Percentiles rank a stretch among this genome's conserved stretches.
Evolutionary conservation across 1,140 invertebrate genomes (phyloP).

Genomic region (Drosophila santomea): DNA sequence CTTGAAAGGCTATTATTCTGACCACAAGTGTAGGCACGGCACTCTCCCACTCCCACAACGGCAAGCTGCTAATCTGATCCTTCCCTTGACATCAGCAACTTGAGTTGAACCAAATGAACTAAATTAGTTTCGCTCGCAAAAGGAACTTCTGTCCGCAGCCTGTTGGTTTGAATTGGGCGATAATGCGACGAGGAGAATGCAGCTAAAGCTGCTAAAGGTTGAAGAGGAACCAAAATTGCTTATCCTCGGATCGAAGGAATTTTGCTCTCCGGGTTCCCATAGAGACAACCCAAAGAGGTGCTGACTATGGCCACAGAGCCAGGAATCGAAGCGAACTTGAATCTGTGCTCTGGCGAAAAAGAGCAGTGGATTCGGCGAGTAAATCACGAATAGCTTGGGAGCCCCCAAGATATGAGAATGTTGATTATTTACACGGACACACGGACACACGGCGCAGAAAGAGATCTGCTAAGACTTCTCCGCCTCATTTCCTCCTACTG

Average conservation of each 20-base stretch:
- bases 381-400: slow-evolving; percentile 81
- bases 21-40: background rate
- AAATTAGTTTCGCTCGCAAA: slow-evolving; percentile 50
- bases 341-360: slow-evolving; percentile 1
- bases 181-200: background rate
- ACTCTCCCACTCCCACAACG: background rate
- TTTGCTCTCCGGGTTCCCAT: slow-evolving; percentile 60
- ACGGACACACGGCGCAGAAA: slow-evolving; percentile 44
- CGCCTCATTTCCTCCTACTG: slow-evolving; percentile 11
- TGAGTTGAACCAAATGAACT: slow-evolving; percentile 42
- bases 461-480: slow-evolving; percentile 20
- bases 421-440: slow-evolving; percentile 82
- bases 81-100: slow-evolving; percentile 40
- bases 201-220: background rate
- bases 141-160: slow-evolving; percentile 38
- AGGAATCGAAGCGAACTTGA: background rate
- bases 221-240: slow-evolving; percentile 49
- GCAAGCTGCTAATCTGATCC: slow-evolving; percentile 18
- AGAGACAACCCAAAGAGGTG: slow-evolving; percentile 61
- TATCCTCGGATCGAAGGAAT: slow-evolving; percentile 72
- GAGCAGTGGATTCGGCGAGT: slow-evolving; percentile 55
- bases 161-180: background rate
- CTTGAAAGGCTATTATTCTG: background rate
- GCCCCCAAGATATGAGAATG: slow-evolving; percentile 75
- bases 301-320: slow-evolving; percentile 43